Evolutionary conservation across 2,113 vertebrate genomes (phyloP).

Genomic region (Gracilinanus agilis): DNA sequence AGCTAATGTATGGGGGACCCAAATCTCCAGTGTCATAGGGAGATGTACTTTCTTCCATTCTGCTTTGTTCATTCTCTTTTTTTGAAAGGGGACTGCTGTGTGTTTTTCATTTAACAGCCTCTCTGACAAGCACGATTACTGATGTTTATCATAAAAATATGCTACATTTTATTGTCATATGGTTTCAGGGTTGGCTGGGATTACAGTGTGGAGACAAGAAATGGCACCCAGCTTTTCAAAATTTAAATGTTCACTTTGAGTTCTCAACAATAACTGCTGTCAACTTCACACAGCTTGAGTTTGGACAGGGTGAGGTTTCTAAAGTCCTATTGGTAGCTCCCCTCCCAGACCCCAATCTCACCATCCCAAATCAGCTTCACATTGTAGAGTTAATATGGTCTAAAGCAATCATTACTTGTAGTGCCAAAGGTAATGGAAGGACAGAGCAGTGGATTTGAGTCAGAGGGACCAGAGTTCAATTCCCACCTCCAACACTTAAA

Average conservation of each 20-base stretch:
- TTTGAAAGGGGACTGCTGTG: conserved; percentile 63
- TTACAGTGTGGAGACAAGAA: conserved; percentile 70
- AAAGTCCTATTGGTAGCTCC: neutral
- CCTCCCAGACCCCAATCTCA: neutral
- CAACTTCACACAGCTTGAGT: no score
- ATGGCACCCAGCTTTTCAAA: conserved; percentile 65
- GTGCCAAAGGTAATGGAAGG: neutral
- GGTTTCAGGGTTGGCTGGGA: conserved; percentile 75
- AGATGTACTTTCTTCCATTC: conserved; percentile 53
- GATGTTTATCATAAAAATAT: conserved; percentile 78
- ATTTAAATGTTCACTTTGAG: neutral
- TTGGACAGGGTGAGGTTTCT: neutral
- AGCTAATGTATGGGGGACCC: conserved; percentile 64
- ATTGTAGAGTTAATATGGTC: neutral
- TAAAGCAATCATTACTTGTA: neutral
- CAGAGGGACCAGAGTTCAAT: neutral
- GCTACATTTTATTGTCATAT: conserved; percentile 75
- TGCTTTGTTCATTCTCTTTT: conserved; percentile 59
- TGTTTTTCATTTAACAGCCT: conserved; percentile 67
- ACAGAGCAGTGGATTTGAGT: neutral
- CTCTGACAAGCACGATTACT: conserved; percentile 75
- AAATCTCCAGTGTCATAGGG: conserved; percentile 59
- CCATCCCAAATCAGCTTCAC: neutral
- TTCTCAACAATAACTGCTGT: neutral
- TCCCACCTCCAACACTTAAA: neutral